Evolutionary conservation across 2,888 invertebrate species (phyloP), one percentile per base, ranked within the genome.

Genomic region (Nyleta sp.): DNA sequence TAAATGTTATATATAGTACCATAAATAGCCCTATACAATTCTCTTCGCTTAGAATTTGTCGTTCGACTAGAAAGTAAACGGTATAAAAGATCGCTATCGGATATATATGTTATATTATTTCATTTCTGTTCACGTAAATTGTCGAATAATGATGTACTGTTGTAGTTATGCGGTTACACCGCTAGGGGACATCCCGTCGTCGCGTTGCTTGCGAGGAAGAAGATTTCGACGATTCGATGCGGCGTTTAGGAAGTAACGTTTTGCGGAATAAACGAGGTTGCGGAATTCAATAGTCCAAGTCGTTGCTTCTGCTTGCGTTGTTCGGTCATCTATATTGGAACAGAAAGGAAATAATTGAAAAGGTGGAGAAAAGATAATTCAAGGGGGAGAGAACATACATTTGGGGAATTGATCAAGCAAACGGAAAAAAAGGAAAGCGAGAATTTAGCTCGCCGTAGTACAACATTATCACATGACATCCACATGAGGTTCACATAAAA

Each of bases 271-370:
- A 94, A 94, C 71, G 94, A 93, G 59, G 95, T 94, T 24, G 95
- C 95, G 10, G 96, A 95, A 91, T 95, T 96, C 52, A 98, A 92
- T 80, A 98, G 92, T 71, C 97, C 97, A 85, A 97, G 93, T 82
- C 98, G 94, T 91, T 98, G 98, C 87, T 98, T 98, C 89, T 98
- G 97, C 91, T 98, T 98, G 73, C 98, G 93, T 89, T 98, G 98
- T 91, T 98, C 98, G 20, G 97, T 97, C 98, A 98, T 98, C 95
- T 95, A 89, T 28, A 28, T 28, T 28, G 28, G 8, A 28, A 6
- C 8, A 28, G 4, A 6, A 6, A 28, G 4, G 28, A 28, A 28
- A 6, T 28, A 28, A 28, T 28, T 28, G 8, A 28, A 28, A 28
- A 6, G 28, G 28, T 48, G n/a, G n/a, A n/a, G n/a, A n/a, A n/a